These are phyloP conservation scores for Dysdera silvatica DNA, from an alignment of 1,140 invertebrate species.

Conservation along the genomic window DNA sequence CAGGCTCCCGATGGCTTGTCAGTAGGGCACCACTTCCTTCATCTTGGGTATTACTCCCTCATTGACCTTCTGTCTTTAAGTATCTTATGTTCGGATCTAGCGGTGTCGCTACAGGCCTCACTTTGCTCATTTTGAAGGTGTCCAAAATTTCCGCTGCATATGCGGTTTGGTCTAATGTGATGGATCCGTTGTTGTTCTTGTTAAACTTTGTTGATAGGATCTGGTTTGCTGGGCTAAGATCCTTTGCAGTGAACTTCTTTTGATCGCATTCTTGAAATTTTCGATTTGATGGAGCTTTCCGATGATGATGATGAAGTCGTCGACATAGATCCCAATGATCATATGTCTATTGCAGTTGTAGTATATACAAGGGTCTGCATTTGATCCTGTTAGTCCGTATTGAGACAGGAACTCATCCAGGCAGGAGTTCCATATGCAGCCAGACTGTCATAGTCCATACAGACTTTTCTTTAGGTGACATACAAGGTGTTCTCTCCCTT, in stretches of 20 bases:
- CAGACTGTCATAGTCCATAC: slow-evolving; percentile 47
- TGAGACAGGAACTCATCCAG: slow-evolving; percentile 17
- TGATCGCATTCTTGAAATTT: background rate
- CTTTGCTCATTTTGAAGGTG: background rate
- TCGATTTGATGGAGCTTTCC: background rate
- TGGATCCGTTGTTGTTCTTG: too few relatives aligned
- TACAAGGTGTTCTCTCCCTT: slow-evolving; percentile 27
- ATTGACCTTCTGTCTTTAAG: background rate
- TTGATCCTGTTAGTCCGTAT: background rate
- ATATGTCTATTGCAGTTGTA: background rate
- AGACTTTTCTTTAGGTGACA: slow-evolving; percentile 40
- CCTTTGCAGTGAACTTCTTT: too few relatives aligned
- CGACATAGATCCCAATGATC: slow-evolving; percentile 25
- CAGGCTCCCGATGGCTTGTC: slow-evolving; percentile 40
- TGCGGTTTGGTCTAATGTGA: slow-evolving; percentile 3
- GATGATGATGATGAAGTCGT: too few relatives aligned
- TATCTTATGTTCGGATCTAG: slow-evolving; percentile 4
- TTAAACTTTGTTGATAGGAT: too few relatives aligned
- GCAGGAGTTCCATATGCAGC: slow-evolving; percentile 41
- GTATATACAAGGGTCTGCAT: slow-evolving; percentile 6
- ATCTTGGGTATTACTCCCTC: background rate
- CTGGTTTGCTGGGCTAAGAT: too few relatives aligned
- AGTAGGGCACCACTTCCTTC: slow-evolving; percentile 29
- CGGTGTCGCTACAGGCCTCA: slow-evolving; percentile 4
- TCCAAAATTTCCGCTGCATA: background rate